Evolutionary conservation across 2,888 invertebrate genomes (phyloP).

Genomic region (Caradrina kadenii): DNA sequence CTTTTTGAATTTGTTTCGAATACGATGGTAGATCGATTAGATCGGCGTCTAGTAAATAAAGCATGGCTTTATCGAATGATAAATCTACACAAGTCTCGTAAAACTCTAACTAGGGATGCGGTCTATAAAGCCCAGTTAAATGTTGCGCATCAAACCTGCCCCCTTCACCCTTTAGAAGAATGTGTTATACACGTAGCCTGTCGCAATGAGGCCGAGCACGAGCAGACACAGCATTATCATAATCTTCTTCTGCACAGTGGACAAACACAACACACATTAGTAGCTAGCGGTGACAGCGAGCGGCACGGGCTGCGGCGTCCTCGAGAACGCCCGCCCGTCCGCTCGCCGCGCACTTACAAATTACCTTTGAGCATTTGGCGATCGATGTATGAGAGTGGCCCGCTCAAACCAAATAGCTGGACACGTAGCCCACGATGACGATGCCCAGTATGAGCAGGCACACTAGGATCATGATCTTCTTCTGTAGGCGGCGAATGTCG

Average conservation of each 20-base stretch:
- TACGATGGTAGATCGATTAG: conserved; percentile 56
- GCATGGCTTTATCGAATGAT: conserved; percentile 61
- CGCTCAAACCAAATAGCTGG: conserved; percentile 91
- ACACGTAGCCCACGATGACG: conserved; percentile 94
- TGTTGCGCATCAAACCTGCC: conserved; percentile 87
- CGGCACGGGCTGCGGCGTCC: conserved; percentile 44
- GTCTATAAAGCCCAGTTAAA: conserved; percentile 75
- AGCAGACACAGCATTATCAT: conserved; percentile 97
- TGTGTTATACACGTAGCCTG: conserved; percentile 90
- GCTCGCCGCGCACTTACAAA: conserved; percentile 67
- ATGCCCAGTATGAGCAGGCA: conserved; percentile 96
- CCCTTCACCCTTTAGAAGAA: conserved; percentile 87
- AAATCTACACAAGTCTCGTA: conserved; percentile 60
- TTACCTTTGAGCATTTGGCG: conserved; percentile 87
- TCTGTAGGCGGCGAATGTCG: conserved; percentile 91
- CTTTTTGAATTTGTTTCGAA: conserved; percentile 65
- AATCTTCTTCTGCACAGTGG: conserved; percentile 96
- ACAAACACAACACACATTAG: conserved; percentile 88
- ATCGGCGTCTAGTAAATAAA: conserved; percentile 52
- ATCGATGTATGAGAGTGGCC: conserved; percentile 67
- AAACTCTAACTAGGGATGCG: conserved; percentile 77
- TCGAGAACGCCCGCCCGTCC: conserved; percentile 60
- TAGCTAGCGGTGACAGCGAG: conserved; percentile 79
- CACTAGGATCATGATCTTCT: conserved; percentile 98
- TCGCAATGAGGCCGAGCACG: conserved; percentile 93